A percentile compares a stretch with the other conserved stretches of the same genome.
These are phyloP conservation scores for Drosophila cracens DNA, from an alignment of 2,888 invertebrate species.

Conservation along the genomic window DNA sequence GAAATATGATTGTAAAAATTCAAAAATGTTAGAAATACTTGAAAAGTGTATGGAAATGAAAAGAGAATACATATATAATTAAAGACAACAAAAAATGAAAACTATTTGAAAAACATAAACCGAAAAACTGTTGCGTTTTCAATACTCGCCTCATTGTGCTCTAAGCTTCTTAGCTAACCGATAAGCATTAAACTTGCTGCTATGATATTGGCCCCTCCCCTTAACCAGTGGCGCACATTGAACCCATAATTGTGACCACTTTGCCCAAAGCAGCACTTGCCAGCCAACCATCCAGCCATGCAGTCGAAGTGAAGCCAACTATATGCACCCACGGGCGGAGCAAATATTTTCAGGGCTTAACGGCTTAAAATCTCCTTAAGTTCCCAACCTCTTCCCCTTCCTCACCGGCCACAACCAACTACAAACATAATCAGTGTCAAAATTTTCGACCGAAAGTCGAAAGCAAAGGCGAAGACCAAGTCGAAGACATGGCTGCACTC, in stretches of 20 bases:
- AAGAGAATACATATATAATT: conserved; percentile 51
- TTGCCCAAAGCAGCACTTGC: conserved; percentile 45
- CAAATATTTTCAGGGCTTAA: conserved; percentile 72
- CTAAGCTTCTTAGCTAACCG: conserved; percentile 42
- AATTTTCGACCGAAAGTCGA: conserved; percentile 60
- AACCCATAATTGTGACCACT: conserved; percentile 65
- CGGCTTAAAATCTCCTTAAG: conserved; percentile 54
- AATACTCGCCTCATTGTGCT: conserved; percentile 18
- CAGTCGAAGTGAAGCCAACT: conserved; percentile 1
- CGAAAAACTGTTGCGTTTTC: conserved; percentile 33
- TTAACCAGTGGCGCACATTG: conserved; percentile 34
- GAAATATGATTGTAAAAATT: conserved; percentile 63
- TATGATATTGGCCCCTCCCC: conserved; percentile 18
- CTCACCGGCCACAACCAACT: conserved; percentile 10
- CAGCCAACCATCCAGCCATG: conserved; percentile 11
- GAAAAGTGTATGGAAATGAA: conserved; percentile 27
- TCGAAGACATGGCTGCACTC: conserved; percentile 18
- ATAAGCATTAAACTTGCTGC: conserved; percentile 19
- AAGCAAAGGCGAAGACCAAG: conserved; percentile 31
- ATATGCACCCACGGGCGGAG: conserved; percentile 33
- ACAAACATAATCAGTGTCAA: conserved; percentile 80
- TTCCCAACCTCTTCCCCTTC: not conserved
- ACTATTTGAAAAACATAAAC: conserved; percentile 51
- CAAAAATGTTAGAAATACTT: conserved; percentile 10
- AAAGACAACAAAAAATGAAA: conserved; percentile 39